Evolutionary conservation across 2,113 vertebrate genomes (phyloP), one percentile per base, ranked within the genome.

Genomic region (Psilopsiagon aymara): DNA sequence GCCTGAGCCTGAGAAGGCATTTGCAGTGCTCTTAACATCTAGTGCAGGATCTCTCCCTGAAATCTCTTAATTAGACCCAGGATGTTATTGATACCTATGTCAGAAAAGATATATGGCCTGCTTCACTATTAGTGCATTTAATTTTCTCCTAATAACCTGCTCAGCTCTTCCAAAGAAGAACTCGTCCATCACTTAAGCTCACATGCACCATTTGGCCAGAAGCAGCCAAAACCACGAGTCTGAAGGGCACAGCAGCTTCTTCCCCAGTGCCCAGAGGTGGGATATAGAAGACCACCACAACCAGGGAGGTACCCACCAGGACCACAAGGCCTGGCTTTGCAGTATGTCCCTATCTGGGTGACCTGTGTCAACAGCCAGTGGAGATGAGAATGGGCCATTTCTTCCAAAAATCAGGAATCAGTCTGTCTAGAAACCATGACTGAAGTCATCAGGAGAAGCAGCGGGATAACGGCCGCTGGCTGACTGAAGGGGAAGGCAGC

Each of bases 1-100:
- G 73, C 91, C 94, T 69, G 80, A 94, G 95, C 95, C 92, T 83
- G 33, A 74, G 92, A 78, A 94, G 73, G 80, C 52, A 88, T 78
- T 86, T 84, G 51, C 77, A 86, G 33, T n/a, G 66, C 28, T 78
- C 55, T 82, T 94, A 66, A 81, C 31, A 75, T 31, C 60, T 67
- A 95, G 41, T 25, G n/a, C 41, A 60, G 57, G 80, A 94, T 86
- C 52, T 55, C 16, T 51, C 57, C 24, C 79, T 88, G 88, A 90
- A 94, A 95, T 67, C 51, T 60, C 60, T 77, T 71, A 86, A 92
- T 71, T 71, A 92, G 96, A 81, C n/a, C 28, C 66, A 81, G 67
- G 62, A 49, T 62, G 35, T 37, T 64, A 80, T 35, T 0, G 2
- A 73, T 73, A 93, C 27, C 60, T 57, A 11, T 24, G 52, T 55